These are phyloP conservation scores for Upupa epops DNA, from an alignment of 2,113 vertebrate species.

Conservation along the genomic window DNA sequence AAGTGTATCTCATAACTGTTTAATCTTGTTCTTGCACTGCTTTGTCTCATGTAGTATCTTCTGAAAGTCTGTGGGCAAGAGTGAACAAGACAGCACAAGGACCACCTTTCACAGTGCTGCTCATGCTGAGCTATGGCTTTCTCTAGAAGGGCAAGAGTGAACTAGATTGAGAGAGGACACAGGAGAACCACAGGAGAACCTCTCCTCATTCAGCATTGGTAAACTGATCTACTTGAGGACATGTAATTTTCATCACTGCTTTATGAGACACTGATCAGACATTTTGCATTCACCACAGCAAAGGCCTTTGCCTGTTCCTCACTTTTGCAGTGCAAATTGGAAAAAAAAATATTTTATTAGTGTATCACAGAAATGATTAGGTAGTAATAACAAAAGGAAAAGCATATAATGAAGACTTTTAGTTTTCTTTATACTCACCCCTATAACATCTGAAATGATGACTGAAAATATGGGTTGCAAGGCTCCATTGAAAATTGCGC, in stretches of 20 bases:
- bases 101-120: background rate
- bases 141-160: background rate
- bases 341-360: background rate
- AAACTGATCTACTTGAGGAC: background rate
- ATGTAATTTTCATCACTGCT: background rate
- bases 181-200: background rate
- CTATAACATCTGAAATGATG: conserved; percentile 85
- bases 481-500: conserved; percentile 79
- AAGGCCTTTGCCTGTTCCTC: background rate
- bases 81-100: background rate
- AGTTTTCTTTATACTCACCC: conserved; percentile 64
- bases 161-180: background rate
- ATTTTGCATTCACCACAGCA: background rate
- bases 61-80: background rate
- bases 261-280: background rate
- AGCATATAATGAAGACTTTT: background rate
- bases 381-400: background rate
- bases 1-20: background rate
- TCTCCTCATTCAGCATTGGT: background rate
- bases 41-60: background rate
- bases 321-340: background rate
- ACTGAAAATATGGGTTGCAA: conserved; percentile 84
- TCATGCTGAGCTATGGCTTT: background rate
- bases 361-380: background rate
- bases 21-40: background rate